phyloP scores from a whole-genome alignment of 2,888 invertebrate genomes.

The Cephonodes hylas region DNA sequence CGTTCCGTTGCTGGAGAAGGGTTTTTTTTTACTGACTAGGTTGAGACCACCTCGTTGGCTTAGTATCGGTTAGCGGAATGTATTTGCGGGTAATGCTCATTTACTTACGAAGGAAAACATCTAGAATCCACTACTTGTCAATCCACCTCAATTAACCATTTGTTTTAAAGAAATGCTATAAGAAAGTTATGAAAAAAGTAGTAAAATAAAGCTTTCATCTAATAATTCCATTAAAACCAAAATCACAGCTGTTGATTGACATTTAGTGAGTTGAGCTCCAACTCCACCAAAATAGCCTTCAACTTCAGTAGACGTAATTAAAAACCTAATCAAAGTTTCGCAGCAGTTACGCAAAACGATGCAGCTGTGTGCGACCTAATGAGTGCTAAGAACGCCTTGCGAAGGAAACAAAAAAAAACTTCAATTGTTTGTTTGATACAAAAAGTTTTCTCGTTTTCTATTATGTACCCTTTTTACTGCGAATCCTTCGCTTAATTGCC shows the following conservation, averaged over 20 bases:
- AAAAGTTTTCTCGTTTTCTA: conserved; percentile 35
- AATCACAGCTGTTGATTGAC: background rate
- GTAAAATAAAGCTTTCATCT: background rate
- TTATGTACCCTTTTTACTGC: conserved; percentile 23
- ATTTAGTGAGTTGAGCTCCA: background rate
- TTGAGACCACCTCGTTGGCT: too few species aligned
- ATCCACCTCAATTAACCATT: too few species aligned
- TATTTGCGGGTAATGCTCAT: too few species aligned
- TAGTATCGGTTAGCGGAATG: too few species aligned
- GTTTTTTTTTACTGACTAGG: too few species aligned
- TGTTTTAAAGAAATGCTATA: too few species aligned
- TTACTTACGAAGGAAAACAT: too few species aligned
- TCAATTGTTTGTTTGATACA: conserved; percentile 24
- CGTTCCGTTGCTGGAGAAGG: too few species aligned
- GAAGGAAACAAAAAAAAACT: conserved; percentile 28
- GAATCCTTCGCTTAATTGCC: conserved; percentile 31
- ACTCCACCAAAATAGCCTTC: background rate
- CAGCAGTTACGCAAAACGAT: background rate
- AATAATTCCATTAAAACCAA: too few species aligned
- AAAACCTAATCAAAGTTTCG: conserved; percentile 11
- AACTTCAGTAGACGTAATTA: background rate
- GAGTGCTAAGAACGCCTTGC: conserved; percentile 15
- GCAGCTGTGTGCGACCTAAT: conserved; percentile 8
- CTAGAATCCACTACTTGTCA: too few species aligned
- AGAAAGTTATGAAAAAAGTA: too few species aligned